A percentile compares a stretch with the other conserved stretches of the same genome.
Conservation (phyloP, 2,113 vertebrate genomes). For the Ophiodon elongatus region DNA sequence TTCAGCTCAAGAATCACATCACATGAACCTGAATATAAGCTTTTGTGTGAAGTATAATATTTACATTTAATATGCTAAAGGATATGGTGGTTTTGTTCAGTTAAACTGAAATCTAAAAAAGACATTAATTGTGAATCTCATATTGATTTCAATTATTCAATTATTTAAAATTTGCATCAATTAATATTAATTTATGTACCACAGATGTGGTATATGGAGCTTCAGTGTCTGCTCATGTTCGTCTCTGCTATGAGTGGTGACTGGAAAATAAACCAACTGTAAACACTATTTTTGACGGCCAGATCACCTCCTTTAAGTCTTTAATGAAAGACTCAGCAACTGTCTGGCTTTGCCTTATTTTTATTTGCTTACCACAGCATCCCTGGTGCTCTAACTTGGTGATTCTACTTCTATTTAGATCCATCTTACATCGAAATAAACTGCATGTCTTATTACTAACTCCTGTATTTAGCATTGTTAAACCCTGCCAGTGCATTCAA, state of each 20-base stretch:
- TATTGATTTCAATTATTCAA: not conserved
- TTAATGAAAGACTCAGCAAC: conserved; percentile 49
- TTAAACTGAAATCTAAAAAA: not conserved
- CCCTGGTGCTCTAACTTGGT: not conserved
- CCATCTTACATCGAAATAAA: not conserved
- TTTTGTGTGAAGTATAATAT: not conserved
- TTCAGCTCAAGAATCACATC: not conserved
- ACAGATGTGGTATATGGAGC: not conserved
- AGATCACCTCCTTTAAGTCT: conserved; percentile 41
- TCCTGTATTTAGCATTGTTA: not conserved
- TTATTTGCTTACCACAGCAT: conserved; percentile 17
- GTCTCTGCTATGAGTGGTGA: conserved; percentile 4
- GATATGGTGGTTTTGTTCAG: not conserved
- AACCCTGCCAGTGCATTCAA: not conserved
- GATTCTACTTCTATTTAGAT: not conserved
- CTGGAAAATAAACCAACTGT: conserved; percentile 18
- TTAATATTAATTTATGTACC: no score
- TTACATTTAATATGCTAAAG: not conserved
- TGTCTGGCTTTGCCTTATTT: conserved; percentile 22
- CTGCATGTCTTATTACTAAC: not conserved
- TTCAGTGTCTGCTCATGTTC: not conserved
- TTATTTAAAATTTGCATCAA: no score
- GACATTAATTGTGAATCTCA: not conserved
- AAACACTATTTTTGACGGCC: conserved; percentile 51
- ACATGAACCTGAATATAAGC: not conserved